These are phyloP conservation scores for Musca vetustissima DNA, from an alignment of 1,140 invertebrate genomes.

Conservation along the genomic window DNA sequence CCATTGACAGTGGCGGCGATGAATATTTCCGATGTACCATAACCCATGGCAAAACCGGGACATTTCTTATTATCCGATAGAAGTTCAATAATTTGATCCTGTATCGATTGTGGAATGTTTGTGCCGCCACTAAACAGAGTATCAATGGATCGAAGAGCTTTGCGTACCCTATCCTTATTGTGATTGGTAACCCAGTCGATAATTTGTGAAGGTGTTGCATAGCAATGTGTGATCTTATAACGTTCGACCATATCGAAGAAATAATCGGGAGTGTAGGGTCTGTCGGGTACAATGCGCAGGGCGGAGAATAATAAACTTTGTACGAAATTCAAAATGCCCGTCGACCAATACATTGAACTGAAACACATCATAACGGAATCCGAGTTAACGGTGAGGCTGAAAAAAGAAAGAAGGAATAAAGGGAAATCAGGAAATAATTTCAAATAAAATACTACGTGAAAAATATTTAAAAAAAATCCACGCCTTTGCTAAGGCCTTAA, in stretches of 20 bases:
- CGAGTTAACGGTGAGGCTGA: constrained; percentile 38
- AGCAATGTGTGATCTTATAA: constrained; percentile 37
- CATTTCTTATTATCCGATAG: constrained; percentile 28
- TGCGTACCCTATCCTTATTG: constrained; percentile 9
- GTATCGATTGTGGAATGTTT: constrained; percentile 38
- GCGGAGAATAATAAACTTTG: constrained; percentile 39
- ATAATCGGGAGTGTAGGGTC: constrained; percentile 42
- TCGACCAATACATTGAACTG: constrained; percentile 50
- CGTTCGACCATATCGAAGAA: constrained; percentile 38
- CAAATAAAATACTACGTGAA: no score
- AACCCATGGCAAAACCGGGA: constrained; percentile 40
- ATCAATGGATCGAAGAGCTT: constrained; percentile 31
- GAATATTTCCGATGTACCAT: constrained; percentile 41
- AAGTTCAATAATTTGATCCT: constrained; percentile 36
- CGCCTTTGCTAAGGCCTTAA: no score
- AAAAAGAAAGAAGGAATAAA: no score
- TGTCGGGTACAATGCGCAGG: constrained; percentile 42
- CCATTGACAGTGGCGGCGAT: constrained; percentile 37
- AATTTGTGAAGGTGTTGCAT: constrained; percentile 41
- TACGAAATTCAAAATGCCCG: constrained; percentile 40
- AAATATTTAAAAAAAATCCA: no score
- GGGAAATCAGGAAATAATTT: no score
- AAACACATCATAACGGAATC: constrained; percentile 42
- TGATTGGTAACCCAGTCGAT: constrained; percentile 19
- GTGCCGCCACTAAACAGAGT: constrained; percentile 44